Evolutionary conservation across 2,113 vertebrate species (phyloP).

Genomic region (Nyctibius bracteatus): DNA sequence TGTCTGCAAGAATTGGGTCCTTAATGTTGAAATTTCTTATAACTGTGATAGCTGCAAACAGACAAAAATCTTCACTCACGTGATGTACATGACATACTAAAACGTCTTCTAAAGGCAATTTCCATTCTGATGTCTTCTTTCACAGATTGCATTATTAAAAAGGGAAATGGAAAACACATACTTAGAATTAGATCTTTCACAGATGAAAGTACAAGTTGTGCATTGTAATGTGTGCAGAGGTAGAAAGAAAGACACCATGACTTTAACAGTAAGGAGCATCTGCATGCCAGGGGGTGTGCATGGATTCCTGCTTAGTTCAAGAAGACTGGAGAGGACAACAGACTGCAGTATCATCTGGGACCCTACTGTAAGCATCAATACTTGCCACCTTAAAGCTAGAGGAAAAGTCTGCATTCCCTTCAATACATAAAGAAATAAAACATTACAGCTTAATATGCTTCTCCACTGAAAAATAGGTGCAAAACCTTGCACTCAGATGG

Average conservation of each 20-base stretch:
- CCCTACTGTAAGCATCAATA: background rate
- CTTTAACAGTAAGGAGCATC: background rate
- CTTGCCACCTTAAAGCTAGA: background rate
- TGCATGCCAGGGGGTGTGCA: background rate
- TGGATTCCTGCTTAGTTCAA: background rate
- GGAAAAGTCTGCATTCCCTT: background rate
- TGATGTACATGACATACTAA: background rate
- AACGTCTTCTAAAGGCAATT: background rate
- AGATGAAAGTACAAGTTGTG: background rate
- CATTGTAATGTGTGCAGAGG: background rate
- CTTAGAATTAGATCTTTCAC: background rate
- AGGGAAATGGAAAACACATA: background rate
- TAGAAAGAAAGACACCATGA: background rate
- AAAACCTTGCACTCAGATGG: background rate
- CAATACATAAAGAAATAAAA: background rate
- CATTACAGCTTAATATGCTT: background rate
- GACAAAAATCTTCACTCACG: background rate
- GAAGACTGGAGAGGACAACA: background rate
- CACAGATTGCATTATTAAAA: background rate
- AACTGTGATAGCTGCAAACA: background rate
- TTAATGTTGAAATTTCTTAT: background rate
- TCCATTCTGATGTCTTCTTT: background rate
- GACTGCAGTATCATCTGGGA: background rate
- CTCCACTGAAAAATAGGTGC: background rate
- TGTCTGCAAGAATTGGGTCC: background rate